Base-by-base conservation (phyloP, 2,113 vertebrate genomes). In the Galemys pyrenaicus region DNA sequence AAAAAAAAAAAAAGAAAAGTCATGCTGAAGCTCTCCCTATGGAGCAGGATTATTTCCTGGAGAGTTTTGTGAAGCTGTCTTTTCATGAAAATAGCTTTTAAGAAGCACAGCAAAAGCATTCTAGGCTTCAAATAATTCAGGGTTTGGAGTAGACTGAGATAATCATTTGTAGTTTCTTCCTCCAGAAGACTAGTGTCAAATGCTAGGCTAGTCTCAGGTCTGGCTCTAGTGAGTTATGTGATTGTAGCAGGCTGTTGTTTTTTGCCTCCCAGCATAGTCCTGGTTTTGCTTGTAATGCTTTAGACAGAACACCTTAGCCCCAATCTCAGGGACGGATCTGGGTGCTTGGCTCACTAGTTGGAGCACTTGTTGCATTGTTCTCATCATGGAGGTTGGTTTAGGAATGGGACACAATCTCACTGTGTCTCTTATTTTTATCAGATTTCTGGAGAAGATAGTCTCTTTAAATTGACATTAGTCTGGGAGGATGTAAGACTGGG, bases 81-180 rank as follows among this genome's bases (percentile, higher is more conserved):
- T 94, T 94, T 82, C 46, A 82, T 96, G 68, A 92, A 94, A 85
- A 81, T 44, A 77, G 26, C 68, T 94, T 89, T 86, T 89, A 86
- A 81, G 39, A 94, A 81, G 35, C 28, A 75, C 79, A 92, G 32
- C 22, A 94, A 71, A 86, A 54, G 20, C 75, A 82, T 85, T 92
- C 91, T 87, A 46, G 84, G 62, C 60, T 88, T 93, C 51, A 82
- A 7, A 37, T 89, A 92, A 94, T 93, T 92, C 37, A 84, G 35
- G 30, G 44, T 26, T 65, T 74, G 74, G 49, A 68, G 41, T 22
- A 89, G 24, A 24, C 39, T 89, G 49, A 93, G 28, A 65, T 70
- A 3, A 5, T 65, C 22, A 91, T 82, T 82, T 64, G 58, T 58
- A 83, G 35, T 78, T 82, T 75, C 56, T 79, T 93, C 64, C 22